Percentiles rank a stretch among this genome's conserved stretches.
Evolutionary conservation across 2,113 vertebrate genomes (phyloP).

Genomic region (Hemiprocne comata): DNA sequence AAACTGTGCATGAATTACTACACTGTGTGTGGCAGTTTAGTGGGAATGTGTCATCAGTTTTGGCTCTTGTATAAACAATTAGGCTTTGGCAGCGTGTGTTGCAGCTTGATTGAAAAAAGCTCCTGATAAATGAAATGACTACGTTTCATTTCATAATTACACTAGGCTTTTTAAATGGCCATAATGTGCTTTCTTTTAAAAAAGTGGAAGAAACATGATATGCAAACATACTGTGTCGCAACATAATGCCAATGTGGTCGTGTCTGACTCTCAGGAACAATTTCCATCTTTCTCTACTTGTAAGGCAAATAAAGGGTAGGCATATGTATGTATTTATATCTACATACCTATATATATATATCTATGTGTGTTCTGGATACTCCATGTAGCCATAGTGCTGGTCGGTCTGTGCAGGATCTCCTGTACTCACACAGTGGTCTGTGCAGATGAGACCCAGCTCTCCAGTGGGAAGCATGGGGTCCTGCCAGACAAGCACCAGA

Average conservation of each 20-base stretch:
- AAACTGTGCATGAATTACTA: neutral
- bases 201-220: neutral
- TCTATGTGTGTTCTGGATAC: neutral
- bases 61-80: neutral
- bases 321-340: neutral
- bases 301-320: neutral
- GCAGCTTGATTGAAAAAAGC: constrained; percentile 32
- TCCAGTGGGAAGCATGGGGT: neutral
- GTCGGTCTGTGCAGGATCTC: neutral
- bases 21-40: neutral
- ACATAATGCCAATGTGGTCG: neutral
- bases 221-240: neutral
- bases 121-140: neutral
- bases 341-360: too few relatives aligned
- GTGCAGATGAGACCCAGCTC: neutral
- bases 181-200: neutral
- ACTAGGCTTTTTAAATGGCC: neutral
- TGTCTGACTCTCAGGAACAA: neutral
- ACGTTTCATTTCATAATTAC: constrained; percentile 1
- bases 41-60: neutral
- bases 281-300: neutral
- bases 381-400: neutral
- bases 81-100: neutral
- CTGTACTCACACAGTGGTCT: neutral
- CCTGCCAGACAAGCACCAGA: neutral